Evolutionary conservation across 2,797 vertebrate species (phyloP).

Genomic region (Tympanoctomys barrerae): DNA sequence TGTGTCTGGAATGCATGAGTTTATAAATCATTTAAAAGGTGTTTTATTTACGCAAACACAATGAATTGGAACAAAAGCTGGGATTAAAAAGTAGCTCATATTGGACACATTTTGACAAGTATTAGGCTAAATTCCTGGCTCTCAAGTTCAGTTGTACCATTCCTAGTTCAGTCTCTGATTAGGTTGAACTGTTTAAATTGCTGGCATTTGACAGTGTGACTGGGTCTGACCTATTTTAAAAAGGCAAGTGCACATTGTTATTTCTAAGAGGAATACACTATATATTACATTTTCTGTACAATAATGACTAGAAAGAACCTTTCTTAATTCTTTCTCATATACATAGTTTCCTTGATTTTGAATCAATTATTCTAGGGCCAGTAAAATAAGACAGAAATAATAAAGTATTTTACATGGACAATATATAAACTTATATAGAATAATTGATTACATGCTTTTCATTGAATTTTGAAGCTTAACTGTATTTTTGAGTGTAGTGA

Average conservation of each 20-base stretch:
- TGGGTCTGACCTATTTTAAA: constrained; percentile 17
- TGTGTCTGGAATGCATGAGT: constrained; percentile 4
- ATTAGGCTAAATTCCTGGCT: constrained; percentile 18
- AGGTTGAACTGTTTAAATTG: background rate
- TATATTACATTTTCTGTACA: background rate
- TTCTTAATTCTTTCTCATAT: background rate
- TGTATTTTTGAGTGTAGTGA: background rate
- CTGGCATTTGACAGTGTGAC: background rate
- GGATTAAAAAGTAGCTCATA: constrained; percentile 11
- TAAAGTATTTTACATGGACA: constrained; percentile 11
- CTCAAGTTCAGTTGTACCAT: constrained; percentile 11
- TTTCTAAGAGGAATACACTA: background rate
- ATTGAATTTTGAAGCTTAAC: background rate
- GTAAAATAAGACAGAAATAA: background rate
- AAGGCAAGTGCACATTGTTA: background rate
- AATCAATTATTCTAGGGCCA: background rate
- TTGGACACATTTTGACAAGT: constrained; percentile 15
- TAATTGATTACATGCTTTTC: constrained; percentile 37
- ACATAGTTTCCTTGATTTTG: constrained; percentile 37
- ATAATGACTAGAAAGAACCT: background rate
- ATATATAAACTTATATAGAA: background rate
- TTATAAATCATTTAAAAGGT: constrained; percentile 64
- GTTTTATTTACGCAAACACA: constrained; percentile 64
- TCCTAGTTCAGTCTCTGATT: constrained; percentile 25
- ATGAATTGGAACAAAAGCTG: constrained; percentile 56